phyloP scores from a whole-genome alignment of 2,113 vertebrate genomes.

The Marmota flaviventris region DNA sequence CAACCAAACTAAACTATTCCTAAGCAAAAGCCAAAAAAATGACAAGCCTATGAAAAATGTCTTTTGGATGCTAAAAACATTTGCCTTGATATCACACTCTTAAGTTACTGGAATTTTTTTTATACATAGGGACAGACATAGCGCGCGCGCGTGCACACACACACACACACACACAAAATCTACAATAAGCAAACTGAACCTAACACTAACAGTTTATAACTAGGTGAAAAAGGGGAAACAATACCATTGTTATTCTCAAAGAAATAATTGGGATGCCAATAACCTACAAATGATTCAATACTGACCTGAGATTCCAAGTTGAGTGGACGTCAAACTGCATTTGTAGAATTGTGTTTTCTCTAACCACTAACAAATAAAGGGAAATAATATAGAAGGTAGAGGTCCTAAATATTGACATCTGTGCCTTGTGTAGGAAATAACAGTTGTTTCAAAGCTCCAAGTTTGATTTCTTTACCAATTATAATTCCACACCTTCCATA shows the following conservation, averaged over 20 bases:
- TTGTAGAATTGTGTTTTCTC: conserved; percentile 10
- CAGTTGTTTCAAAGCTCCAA: conserved; percentile 17
- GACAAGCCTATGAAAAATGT: conserved; percentile 63
- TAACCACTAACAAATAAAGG: background rate
- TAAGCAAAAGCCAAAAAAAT: conserved; percentile 70
- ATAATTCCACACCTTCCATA: background rate
- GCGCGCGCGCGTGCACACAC: background rate
- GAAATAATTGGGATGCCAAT: background rate
- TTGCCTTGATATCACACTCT: conserved; percentile 61
- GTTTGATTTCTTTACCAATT: background rate
- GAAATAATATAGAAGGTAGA: background rate
- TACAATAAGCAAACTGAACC: background rate
- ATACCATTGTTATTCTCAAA: background rate
- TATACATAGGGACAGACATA: background rate
- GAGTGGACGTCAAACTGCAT: background rate
- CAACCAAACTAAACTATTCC: conserved; percentile 76
- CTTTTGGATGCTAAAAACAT: conserved; percentile 68
- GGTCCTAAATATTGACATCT: conserved; percentile 6
- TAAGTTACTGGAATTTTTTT: conserved; percentile 64
- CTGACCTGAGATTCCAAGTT: background rate
- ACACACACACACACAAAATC: background rate
- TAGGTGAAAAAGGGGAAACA: background rate
- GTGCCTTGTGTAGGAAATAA: background rate
- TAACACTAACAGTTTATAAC: background rate
- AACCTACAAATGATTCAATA: background rate